Evolutionary conservation across 1,140 invertebrate species (phyloP).

Genomic region (Coptotermes formosanus): DNA sequence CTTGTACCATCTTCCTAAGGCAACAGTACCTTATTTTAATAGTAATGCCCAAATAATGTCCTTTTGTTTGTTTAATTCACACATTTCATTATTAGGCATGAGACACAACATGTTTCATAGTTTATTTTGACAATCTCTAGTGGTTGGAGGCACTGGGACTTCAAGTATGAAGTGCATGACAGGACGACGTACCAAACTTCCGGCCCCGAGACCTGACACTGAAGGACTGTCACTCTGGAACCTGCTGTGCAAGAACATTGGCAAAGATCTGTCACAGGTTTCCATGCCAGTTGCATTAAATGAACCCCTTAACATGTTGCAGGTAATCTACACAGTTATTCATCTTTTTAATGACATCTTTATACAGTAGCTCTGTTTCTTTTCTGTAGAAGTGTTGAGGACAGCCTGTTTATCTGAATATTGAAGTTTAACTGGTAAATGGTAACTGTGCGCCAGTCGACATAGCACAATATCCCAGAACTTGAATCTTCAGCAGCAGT

Average conservation of each 20-base stretch:
- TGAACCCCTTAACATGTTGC: slow-evolving; percentile 82
- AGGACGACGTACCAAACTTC: slow-evolving; percentile 69
- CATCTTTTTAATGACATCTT: not conserved
- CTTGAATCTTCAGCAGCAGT: too few relatives aligned
- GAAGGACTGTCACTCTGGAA: slow-evolving; percentile 79
- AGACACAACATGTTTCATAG: not conserved
- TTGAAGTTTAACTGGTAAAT: too few relatives aligned
- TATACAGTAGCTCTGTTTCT: not conserved
- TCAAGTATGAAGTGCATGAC: slow-evolving; percentile 49
- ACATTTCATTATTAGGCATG: too few relatives aligned
- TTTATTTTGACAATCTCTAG: not conserved
- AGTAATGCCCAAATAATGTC: too few relatives aligned
- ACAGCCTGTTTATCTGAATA: not conserved
- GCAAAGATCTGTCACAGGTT: slow-evolving; percentile 78
- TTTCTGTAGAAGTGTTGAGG: not conserved
- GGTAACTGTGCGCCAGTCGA: too few relatives aligned
- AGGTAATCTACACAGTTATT: slow-evolving; percentile 45
- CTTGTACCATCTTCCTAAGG: too few relatives aligned
- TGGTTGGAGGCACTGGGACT: slow-evolving; percentile 23
- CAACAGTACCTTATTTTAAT: too few relatives aligned
- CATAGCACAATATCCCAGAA: too few relatives aligned
- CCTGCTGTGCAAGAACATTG: slow-evolving; percentile 79
- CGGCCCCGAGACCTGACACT: slow-evolving; percentile 66
- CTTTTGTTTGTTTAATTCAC: too few relatives aligned
- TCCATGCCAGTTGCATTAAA: slow-evolving; percentile 74